A percentile compares a stretch with the other conserved stretches of the same genome.
Conservation (phyloP, 2,888 invertebrate genomes). For the Petrolisthes manimaculis region DNA sequence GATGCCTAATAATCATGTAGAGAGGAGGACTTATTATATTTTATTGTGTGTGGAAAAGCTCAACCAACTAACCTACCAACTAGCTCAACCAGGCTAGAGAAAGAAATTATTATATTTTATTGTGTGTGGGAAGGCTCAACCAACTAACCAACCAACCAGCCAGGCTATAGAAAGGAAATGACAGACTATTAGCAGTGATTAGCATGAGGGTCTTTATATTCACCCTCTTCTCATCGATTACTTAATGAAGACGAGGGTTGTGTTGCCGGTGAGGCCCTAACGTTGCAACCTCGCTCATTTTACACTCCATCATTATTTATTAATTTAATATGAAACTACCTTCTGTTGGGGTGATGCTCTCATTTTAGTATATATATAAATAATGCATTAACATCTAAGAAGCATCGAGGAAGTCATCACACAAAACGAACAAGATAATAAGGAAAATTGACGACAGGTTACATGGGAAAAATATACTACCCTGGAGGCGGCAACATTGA, state of each 20-base stretch:
- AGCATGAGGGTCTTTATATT: constrained; percentile 43
- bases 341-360: no score
- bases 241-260: constrained; percentile 30
- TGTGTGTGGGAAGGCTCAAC: no score
- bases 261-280: constrained; percentile 4
- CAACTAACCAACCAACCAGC: no score
- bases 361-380: no score
- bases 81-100: no score
- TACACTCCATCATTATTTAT: not conserved
- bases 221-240: constrained; percentile 20
- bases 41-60: no score
- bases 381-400: not conserved
- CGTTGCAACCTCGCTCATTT: not conserved
- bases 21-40: no score
- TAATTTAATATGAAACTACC: not conserved
- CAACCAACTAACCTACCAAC: no score
- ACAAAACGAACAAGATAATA: not conserved
- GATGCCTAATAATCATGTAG: no score
- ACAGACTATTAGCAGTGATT: constrained; percentile 43
- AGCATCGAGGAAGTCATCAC: not conserved
- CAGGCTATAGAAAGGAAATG: no score
- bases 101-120: no score
- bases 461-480: not conserved
- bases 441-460: not conserved
- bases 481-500: not conserved